Evolutionary conservation across 2,113 vertebrate species (phyloP).

Genomic region (Aspidoscelis tigris): DNA sequence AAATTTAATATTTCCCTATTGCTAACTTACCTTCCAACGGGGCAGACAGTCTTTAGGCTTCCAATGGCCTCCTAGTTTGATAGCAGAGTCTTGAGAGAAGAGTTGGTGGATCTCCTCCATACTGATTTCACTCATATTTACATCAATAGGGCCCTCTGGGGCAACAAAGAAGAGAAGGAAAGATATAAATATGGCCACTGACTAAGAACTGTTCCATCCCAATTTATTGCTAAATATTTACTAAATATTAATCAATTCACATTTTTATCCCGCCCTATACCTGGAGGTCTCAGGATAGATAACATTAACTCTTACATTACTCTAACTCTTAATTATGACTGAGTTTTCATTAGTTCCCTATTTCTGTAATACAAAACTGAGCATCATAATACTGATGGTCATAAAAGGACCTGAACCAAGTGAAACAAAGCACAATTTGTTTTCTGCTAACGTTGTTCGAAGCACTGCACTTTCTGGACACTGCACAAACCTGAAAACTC

Average conservation of each 20-base stretch:
- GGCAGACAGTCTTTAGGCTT: slow-evolving; percentile 91
- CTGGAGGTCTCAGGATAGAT: no score
- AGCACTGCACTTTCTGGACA: no score
- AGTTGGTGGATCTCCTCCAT: slow-evolving; percentile 88
- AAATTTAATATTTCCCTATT: no score
- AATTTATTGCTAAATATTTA: background rate
- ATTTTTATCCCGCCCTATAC: no score
- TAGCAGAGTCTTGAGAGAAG: slow-evolving; percentile 78
- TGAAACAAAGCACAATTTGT: no score
- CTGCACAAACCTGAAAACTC: no score
- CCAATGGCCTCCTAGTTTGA: slow-evolving; percentile 90
- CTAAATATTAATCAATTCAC: no score
- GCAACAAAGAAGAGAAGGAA: background rate
- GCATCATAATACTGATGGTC: no score
- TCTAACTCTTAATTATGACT: background rate
- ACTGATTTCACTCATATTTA: slow-evolving; percentile 93
- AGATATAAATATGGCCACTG: background rate
- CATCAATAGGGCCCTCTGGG: slow-evolving; percentile 88
- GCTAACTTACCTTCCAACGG: slow-evolving; percentile 89
- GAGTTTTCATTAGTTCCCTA: background rate
- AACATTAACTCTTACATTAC: background rate
- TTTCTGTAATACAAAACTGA: background rate
- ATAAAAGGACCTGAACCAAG: no score
- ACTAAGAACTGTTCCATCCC: background rate
- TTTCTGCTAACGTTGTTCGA: no score